Conservation (phyloP, 30 jellyfish, hydroid and myxozoan genomes). For the Rhopilema esculentum region DNA sequence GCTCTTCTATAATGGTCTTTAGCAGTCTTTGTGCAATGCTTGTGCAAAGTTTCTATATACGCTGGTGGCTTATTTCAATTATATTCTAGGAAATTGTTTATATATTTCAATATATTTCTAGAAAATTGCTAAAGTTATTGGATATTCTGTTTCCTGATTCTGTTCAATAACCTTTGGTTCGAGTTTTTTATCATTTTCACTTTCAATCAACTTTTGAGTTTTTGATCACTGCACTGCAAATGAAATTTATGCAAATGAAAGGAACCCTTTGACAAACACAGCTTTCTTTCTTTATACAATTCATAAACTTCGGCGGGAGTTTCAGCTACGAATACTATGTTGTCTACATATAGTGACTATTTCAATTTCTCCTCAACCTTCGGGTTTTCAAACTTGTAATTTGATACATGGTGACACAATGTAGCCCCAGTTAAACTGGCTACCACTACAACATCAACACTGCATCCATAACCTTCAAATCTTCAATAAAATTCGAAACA, state of each 20-base stretch:
- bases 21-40: no score
- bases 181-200: neutral
- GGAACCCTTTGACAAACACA: slow-evolving; percentile 17
- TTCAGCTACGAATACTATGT: slow-evolving; percentile 41
- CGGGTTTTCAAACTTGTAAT: slow-evolving; percentile 8
- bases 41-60: no score
- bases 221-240: slow-evolving; percentile 15
- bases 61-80: no score
- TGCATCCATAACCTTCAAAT: no score
- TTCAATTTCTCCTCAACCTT: slow-evolving; percentile 20
- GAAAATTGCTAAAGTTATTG: no score
- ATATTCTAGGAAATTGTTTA: no score
- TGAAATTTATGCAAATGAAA: slow-evolving; percentile 27
- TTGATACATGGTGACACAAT: neutral
- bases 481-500: no score
- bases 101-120: no score
- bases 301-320: slow-evolving; percentile 5
- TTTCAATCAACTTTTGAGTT: slow-evolving; percentile 19
- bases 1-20: no score
- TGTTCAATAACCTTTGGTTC: neutral
- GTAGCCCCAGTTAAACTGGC: no score
- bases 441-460: no score
- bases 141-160: neutral
- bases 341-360: slow-evolving; percentile 48
- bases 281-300: slow-evolving; percentile 7